Conservation (phyloP, 2,113 vertebrate genomes). For the Andinoacara biseriatus region DNA sequence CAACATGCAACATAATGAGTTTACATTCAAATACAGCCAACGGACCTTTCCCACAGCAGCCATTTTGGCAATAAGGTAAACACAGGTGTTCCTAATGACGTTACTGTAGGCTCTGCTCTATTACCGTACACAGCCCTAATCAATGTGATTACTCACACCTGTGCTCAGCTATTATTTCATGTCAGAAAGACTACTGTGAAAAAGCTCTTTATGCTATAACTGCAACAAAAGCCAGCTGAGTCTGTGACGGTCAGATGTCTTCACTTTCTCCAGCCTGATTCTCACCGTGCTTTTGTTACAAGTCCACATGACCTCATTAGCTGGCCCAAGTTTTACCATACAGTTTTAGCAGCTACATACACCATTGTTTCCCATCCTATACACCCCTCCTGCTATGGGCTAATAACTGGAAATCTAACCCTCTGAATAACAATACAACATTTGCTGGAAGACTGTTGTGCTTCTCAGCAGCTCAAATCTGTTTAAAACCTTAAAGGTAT, state of each 20-base stretch:
- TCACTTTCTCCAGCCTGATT: not conserved
- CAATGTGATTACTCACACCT: constrained; percentile 6
- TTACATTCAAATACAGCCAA: not conserved
- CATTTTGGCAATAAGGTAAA: not conserved
- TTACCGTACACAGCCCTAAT: not conserved
- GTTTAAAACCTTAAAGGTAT: constrained; percentile 10
- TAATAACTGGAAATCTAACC: not conserved
- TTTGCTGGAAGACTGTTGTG: not conserved
- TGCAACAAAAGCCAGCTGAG: not conserved
- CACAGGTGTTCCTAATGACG: constrained; percentile 4
- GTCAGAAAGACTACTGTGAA: not conserved
- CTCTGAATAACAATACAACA: not conserved
- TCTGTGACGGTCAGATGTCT: not conserved
- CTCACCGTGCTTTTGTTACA: not conserved
- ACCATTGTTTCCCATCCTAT: not conserved
- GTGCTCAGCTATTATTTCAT: not conserved
- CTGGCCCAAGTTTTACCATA: not conserved
- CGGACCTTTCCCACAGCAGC: rapidly evolving
- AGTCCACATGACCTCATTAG: constrained; percentile 2
- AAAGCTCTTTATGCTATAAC: not conserved
- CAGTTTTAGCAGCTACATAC: not conserved
- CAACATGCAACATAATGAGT: not conserved
- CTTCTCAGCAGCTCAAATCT: not conserved
- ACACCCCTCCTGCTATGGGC: not conserved
- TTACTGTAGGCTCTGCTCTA: not conserved